Percentiles rank a stretch among this genome's conserved stretches.
phyloP scores from a whole-genome alignment of 2,888 invertebrate species.

The Phymatocera aterrima region DNA sequence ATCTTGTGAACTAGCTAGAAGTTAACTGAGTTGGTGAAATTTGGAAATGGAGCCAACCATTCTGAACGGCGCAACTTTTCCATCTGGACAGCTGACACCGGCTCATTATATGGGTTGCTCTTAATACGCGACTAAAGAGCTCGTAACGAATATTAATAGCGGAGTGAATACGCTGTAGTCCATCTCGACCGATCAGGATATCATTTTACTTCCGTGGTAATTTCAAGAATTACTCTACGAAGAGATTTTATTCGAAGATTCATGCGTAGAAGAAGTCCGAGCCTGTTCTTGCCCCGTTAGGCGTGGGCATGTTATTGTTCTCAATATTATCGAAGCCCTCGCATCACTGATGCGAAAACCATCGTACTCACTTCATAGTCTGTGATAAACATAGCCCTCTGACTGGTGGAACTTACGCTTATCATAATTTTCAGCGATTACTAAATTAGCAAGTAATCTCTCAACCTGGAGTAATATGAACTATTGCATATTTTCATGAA shows the following conservation, averaged over 20 bases:
- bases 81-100: not conserved
- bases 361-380: not conserved
- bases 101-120: constrained; percentile 10
- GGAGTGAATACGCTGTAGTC: constrained; percentile 5
- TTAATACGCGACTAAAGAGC: constrained; percentile 31
- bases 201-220: not conserved
- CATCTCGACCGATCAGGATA: constrained; percentile 50
- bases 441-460: not conserved
- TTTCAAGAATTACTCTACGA: constrained; percentile 18
- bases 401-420: not conserved
- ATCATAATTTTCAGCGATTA: constrained; percentile 3
- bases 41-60: constrained; percentile 33
- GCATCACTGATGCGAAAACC: too few relatives aligned
- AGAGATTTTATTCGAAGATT: too few relatives aligned
- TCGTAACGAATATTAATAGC: constrained; percentile 20
- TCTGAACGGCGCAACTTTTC: not conserved
- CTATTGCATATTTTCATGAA: constrained; percentile 31
- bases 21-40: constrained; percentile 29
- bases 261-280: too few relatives aligned
- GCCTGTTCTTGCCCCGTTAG: too few relatives aligned
- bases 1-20: constrained; percentile 34
- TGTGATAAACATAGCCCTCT: not conserved
- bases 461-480: too few relatives aligned
- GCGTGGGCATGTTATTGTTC: too few relatives aligned
- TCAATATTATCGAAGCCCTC: too few relatives aligned